Conservation (phyloP, 2,113 vertebrate species). For the Motacilla tschutschensis region DNA sequence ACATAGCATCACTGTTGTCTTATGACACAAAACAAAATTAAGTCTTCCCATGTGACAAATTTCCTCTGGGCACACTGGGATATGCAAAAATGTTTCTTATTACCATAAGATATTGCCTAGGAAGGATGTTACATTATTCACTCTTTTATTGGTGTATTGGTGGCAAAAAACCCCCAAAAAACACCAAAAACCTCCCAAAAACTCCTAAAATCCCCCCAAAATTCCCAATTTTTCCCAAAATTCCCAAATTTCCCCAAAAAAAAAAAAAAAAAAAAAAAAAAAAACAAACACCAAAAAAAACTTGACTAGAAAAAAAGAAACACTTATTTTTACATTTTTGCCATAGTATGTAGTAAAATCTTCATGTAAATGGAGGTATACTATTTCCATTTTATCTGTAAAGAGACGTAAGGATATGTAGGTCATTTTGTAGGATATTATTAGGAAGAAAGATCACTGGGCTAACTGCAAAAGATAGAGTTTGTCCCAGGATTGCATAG, state of each 20-base stretch:
- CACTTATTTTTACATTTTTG: neutral
- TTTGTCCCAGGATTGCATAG: neutral
- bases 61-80: neutral
- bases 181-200: too few relatives aligned
- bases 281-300: accelerated
- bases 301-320: neutral
- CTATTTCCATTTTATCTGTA: neutral
- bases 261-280: neutral
- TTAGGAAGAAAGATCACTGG: neutral
- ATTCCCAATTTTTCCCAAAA: too few relatives aligned
- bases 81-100: neutral
- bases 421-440: neutral
- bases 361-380: neutral
- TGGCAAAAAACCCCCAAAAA: neutral
- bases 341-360: neutral
- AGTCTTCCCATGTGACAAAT: neutral
- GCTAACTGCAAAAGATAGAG: neutral
- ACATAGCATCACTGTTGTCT: neutral
- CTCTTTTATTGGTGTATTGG: neutral
- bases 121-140: neutral
- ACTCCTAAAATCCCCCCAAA: too few relatives aligned
- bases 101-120: neutral
- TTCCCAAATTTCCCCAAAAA: too few relatives aligned
- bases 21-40: neutral
- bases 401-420: neutral